Base-by-base conservation (phyloP, 2,797 vertebrate species). In the Peromyscus melanophrys region DNA sequence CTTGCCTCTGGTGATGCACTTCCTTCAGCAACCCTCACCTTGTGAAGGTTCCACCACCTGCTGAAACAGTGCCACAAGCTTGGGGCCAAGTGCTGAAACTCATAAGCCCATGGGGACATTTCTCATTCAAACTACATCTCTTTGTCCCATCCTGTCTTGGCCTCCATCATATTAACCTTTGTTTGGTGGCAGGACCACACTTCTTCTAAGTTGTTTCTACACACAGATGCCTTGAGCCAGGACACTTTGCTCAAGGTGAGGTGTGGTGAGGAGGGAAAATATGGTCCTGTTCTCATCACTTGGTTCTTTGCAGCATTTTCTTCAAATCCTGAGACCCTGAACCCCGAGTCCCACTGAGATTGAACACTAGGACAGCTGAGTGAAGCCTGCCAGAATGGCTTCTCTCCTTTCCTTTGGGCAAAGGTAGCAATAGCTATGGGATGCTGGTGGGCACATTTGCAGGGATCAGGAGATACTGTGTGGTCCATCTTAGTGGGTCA, bases 401-500 rank as follows among this genome's bases (percentile, higher is more conserved):
- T 37, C 17, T 37, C n/a, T 10, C 67, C 17, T 71, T 69, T 69
- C 67, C n/a, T 69, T 19, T n/a, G 34, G 46, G 71, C 4, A 76
- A 23, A 52, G 34, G 73, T 52, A 55, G 61, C 49, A 12, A 1
- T 11, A 7, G 59, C 10, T 21, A 0, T 12, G 16, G 59, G 29
- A 63, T 29, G 0, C 11, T 8, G 11, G 14, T 40, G 55, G 89
- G 25, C 31, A 23, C 7, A 4, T 63, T 59, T 16, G 11, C 57
- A 7, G 65, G 40, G 46, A 23, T 0, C 0, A 0, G 52, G 73
- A 67, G 92, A 29, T 61, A 6, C 23, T 6, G 1, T 6, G 2
- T 75, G 6, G 2, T 34, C 61, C 25, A 29, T 34, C 27, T 55
- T 37, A 19, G 55, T 4, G 23, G 43, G 17, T 49, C 43, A 55